Evolutionary conservation across 2,888 invertebrate species (phyloP), one percentile per base, ranked within the genome.

Genomic region (Zaprionus lineosus): DNA sequence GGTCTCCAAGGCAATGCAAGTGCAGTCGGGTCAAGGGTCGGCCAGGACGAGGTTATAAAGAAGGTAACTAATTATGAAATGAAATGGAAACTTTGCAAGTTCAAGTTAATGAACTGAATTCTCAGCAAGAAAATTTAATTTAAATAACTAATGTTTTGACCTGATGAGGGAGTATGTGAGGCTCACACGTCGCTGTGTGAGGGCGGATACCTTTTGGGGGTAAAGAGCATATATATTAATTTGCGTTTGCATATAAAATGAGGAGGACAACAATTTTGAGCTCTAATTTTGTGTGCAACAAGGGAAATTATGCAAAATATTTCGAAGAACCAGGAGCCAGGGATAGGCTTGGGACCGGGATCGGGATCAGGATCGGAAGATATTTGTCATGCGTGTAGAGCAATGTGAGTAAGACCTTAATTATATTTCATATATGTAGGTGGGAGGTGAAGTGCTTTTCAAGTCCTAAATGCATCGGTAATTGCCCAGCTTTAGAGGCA

Each of bases 111-210:
- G 44, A 21, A 26, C 26, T 16, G 9, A 4, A 29, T 39, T 53
- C 47, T n/a, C 2, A 15, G 8, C 40, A 6, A 21, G 29, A 37
- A 36, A 60, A 36, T 52, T 40, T 59, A 33, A 81, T 81, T 74
- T 74, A 62, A 75, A 78, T 78, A 67, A 58, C 64, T 75, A 62
- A 78, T 82, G n/a, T n/a, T n/a, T n/a, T n/a, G n/a, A n/a, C n/a
- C 21, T 14, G 39, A 14, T 16, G 34, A 14, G 12, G 9, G 31
- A 8, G 40, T 5, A 18, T 6, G 11, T 2, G 7, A 29, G 36
- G 6, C 37, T 15, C 9, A 19, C 33, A 21, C 33, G 19, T 24
- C n/a, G 11, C 8, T 44, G 29, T 16, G 37, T 12, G 16, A 19
- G 33, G 24, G 18, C 12, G 24, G 11, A 6, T 2, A n/a, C n/a